Conservation (phyloP, 2,888 invertebrate species). For the Coronaproctus castanopsis region DNA sequence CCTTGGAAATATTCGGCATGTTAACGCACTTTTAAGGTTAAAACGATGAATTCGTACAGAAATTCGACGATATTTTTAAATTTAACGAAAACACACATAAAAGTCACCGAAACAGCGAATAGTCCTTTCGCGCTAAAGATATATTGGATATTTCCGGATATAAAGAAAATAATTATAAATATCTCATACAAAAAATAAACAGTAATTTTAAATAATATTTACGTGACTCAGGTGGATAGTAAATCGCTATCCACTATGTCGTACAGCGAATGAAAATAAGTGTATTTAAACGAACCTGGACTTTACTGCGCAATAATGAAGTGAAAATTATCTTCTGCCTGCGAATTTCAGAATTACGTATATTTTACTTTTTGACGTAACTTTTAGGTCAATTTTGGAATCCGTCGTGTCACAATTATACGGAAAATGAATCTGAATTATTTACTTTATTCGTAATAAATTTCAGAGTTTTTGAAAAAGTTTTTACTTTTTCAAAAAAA, state of each 20-base stretch:
- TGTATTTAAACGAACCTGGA: neutral
- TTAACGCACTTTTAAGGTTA: neutral
- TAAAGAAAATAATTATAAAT: neutral
- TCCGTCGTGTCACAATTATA: too few species aligned
- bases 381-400: too few species aligned
- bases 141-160: neutral
- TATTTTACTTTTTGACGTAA: neutral
- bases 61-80: neutral
- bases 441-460: too few species aligned
- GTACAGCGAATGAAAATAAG: neutral
- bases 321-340: neutral
- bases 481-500: too few species aligned
- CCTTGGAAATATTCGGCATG: too few species aligned
- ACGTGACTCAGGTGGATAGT: too few species aligned
- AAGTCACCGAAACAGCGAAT: too few species aligned
- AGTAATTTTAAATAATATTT: too few species aligned
- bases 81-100: neutral
- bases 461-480: too few species aligned
- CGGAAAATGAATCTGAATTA: too few species aligned
- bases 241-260: too few species aligned
- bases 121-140: neutral
- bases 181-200: neutral
- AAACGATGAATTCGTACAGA: neutral
- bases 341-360: neutral
- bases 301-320: neutral